Base-by-base conservation (phyloP, 2,113 vertebrate species). In the Pachyramphus minor region DNA sequence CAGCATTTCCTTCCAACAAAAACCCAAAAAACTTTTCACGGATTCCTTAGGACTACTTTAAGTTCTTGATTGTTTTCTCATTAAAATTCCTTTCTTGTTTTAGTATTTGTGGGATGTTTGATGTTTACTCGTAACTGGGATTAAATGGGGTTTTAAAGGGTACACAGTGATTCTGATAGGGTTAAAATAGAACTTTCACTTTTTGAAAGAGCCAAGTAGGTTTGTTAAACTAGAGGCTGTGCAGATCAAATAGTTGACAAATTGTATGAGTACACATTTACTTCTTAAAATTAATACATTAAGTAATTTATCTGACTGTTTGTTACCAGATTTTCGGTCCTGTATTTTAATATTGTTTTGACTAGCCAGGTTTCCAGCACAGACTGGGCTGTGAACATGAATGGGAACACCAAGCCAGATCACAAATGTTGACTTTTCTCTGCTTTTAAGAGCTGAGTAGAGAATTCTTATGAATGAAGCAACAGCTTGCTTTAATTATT, bases 31-130 rank as follows among this genome's bases (percentile, higher is more conserved):
- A 27, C 9, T 41, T 73, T 55, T 7, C 50, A 0, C 52, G 56
- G 80, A 71, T 92, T 95, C 73, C 2, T 37, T 67, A 69, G 77
- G 88, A 35, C 75, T 89, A 0, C 84, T 91, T 64, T 24, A 49
- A 88, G 45, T 86, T 90, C 76, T 84, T 87, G 82, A 37, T 91
- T 89, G 76, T 55, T 77, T 95, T 76, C 50, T 96, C 87, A 66
- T 96, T 95, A 95, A 97, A 94, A 97, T 97, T 95, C 84, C 79
- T 96, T 87, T 91, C 91, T 90, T 69, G 28, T 77, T 90, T 83
- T 85, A 87, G 80, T 93, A 47, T 90, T 89, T 85, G 58, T 89
- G 88, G 55, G 83, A 76, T 89, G 81, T 66, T 91, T 93, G 89
- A 64, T 96, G 84, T 90, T 95, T 92, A 80, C 50, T 90, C 42